Percentiles rank a stretch among this genome's conserved stretches.
phyloP scores from a whole-genome alignment of 2,113 vertebrate genomes.

The Pterophyllum scalare region DNA sequence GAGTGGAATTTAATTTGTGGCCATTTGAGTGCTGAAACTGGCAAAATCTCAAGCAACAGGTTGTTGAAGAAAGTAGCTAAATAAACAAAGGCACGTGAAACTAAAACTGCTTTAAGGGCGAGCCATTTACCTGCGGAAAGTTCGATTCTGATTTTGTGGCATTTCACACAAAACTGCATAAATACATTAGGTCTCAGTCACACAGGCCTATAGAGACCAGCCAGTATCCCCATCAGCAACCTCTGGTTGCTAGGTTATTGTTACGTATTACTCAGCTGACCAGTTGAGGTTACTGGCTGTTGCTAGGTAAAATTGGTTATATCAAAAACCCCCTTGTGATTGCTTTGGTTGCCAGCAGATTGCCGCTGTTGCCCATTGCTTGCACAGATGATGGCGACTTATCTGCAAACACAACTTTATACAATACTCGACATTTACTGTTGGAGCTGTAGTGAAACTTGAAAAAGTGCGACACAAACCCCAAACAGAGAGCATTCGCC shows the following conservation, averaged over 20 bases:
- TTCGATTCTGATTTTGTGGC: background rate
- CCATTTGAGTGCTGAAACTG: background rate
- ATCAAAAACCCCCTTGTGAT: too few species aligned
- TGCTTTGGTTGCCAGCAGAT: too few species aligned
- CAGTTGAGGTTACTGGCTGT: background rate
- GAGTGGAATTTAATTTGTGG: background rate
- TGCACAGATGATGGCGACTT: too few species aligned
- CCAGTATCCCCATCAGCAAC: background rate
- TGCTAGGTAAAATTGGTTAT: fast-evolving
- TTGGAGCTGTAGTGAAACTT: too few species aligned
- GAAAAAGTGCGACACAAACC: too few species aligned
- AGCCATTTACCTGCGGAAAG: background rate
- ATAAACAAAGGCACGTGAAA: background rate
- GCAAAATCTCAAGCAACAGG: background rate
- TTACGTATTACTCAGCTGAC: background rate
- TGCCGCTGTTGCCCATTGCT: too few species aligned
- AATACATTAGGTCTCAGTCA: background rate
- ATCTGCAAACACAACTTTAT: too few species aligned
- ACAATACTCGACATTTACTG: too few species aligned
- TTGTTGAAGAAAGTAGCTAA: background rate
- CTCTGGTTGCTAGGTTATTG: background rate
- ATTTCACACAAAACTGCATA: background rate
- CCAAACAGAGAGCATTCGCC: too few species aligned
- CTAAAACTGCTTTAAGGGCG: background rate
- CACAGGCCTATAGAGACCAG: background rate